Percentiles rank a stretch among this genome's conserved stretches.
Evolutionary conservation across 2,797 vertebrate genomes (phyloP).

Genomic region (Rhinoraja longicauda): DNA sequence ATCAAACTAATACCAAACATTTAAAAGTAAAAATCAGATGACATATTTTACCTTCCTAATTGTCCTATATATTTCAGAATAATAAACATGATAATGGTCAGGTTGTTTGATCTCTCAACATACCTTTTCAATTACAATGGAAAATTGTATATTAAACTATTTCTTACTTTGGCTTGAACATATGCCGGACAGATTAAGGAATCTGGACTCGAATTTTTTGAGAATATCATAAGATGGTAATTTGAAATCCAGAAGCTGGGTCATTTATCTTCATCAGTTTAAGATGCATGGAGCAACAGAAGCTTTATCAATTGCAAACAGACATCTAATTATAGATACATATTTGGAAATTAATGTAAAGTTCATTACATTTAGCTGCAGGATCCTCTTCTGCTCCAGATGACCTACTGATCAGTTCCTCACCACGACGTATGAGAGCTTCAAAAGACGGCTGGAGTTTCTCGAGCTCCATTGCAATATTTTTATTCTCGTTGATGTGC

Average conservation of each 20-base stretch:
- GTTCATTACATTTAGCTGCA: slow-evolving; percentile 80
- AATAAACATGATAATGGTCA: background rate
- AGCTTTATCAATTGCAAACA: background rate
- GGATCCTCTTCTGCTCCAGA: slow-evolving; percentile 76
- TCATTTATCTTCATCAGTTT: background rate
- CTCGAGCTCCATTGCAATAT: slow-evolving; percentile 82
- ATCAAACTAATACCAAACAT: background rate
- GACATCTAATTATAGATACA: background rate
- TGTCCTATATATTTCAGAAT: background rate
- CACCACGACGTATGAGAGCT: slow-evolving; percentile 80
- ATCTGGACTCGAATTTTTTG: background rate
- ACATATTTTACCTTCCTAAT: background rate
- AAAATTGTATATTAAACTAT: background rate
- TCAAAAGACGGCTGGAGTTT: slow-evolving; percentile 94
- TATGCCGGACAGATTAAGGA: background rate
- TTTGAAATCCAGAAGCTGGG: background rate
- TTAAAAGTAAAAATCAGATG: background rate
- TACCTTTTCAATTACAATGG: background rate
- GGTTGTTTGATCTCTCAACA: background rate
- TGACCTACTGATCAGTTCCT: slow-evolving; percentile 83
- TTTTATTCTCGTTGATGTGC: slow-evolving; percentile 87
- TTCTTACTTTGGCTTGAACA: background rate
- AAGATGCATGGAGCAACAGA: background rate
- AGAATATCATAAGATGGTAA: background rate
- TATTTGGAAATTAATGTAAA: background rate